Percentiles rank a stretch among this genome's conserved stretches.
Evolutionary conservation across 2,113 vertebrate genomes (phyloP).

Genomic region (Tychaedon coryphoeus): DNA sequence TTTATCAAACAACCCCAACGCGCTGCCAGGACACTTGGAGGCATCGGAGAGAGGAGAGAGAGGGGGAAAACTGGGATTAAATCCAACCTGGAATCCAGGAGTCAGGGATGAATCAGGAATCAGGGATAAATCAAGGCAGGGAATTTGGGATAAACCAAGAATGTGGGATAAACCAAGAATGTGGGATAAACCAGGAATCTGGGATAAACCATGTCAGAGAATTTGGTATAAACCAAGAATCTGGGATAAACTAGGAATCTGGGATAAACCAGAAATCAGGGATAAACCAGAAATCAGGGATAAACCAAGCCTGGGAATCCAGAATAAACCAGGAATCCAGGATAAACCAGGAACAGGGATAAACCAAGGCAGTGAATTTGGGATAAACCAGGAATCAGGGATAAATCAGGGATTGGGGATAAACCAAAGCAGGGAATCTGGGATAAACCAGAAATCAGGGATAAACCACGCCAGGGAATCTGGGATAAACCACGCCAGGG

Average conservation of each 20-base stretch:
- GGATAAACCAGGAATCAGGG: not conserved
- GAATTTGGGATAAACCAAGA: too few relatives aligned
- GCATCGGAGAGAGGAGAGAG: not conserved
- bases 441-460: not conserved
- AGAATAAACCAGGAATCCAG: too few relatives aligned
- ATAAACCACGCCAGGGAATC: not conserved
- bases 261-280: not conserved
- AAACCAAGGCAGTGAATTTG: not conserved
- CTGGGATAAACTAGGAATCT: not conserved
- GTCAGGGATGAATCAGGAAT: not conserved
- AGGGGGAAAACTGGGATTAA: not conserved
- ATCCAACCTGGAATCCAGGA: not conserved
- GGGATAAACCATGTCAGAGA: not conserved
- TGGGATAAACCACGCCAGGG: not conserved
- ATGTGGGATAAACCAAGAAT: not conserved
- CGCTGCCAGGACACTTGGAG: not conserved
- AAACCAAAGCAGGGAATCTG: not conserved
- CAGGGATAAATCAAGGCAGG: not conserved
- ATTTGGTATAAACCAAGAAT: too few relatives aligned
- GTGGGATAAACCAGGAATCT: not conserved
- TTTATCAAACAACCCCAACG: slow-evolving; percentile 53
- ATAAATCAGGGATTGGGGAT: not conserved
- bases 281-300: not conserved
- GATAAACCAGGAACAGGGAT: not conserved
- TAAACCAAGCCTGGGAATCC: not conserved